Percentiles rank a stretch among this genome's conserved stretches.
Evolutionary conservation across 2,113 vertebrate genomes (phyloP).

Genomic region (Enhydra lutris): DNA sequence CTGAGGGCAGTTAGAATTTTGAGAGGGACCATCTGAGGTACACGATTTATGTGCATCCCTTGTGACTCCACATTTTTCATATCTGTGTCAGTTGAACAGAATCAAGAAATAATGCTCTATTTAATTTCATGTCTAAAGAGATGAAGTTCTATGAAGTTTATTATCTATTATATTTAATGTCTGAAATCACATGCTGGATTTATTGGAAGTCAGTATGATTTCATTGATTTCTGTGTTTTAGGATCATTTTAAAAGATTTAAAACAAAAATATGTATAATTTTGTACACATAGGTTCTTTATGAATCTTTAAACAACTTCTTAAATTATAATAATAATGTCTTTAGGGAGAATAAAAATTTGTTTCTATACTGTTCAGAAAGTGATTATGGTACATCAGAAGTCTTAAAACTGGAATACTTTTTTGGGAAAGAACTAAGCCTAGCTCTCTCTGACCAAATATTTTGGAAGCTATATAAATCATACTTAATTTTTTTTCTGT

Average conservation of each 20-base stretch:
- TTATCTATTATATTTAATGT: not conserved
- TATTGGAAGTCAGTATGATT: not conserved
- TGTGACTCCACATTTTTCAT: not conserved
- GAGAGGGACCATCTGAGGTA: constrained; percentile 27
- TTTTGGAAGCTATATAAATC: not conserved
- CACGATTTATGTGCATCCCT: not conserved
- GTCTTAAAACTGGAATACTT: constrained; percentile 2
- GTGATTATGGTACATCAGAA: not conserved
- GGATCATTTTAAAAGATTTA: not conserved
- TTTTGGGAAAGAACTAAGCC: not conserved
- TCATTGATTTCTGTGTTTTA: not conserved
- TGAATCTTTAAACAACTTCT: not conserved
- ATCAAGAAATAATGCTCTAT: not conserved
- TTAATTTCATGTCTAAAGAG: constrained; percentile 30
- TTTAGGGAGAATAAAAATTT: not conserved
- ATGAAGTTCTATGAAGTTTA: not conserved
- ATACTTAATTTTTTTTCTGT: not conserved
- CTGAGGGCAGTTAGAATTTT: constrained; percentile 57
- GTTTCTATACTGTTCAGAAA: not conserved
- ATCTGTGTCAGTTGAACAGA: not conserved
- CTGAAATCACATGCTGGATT: not conserved
- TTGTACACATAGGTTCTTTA: not conserved
- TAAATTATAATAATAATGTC: not conserved
- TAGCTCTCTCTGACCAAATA: not conserved
- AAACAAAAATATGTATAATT: not conserved